Percentiles rank a stretch among this genome's conserved stretches.
Evolutionary conservation across 1,140 invertebrate species (phyloP).

Genomic region (Calycopis cecrops): DNA sequence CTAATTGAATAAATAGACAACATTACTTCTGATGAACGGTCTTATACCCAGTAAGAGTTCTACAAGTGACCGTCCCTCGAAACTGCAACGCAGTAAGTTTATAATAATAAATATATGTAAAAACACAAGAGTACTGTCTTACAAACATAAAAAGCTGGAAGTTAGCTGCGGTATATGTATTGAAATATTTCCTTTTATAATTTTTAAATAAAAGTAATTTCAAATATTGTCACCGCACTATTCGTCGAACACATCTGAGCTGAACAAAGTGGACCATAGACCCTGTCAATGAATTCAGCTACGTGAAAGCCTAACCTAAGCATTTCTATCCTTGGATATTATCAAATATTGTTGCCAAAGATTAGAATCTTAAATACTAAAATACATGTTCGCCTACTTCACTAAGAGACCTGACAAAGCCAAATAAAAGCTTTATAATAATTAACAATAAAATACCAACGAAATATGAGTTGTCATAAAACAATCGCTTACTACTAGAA

Average conservation of each 20-base stretch:
- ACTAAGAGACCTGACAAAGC: slow-evolving; percentile 6
- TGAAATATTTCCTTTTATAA: slow-evolving; percentile 56
- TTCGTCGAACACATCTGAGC: slow-evolving; percentile 14
- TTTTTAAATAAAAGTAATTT: slow-evolving; percentile 56
- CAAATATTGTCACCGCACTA: slow-evolving; percentile 36
- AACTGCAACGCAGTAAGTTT: neutral
- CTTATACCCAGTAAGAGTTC: neutral
- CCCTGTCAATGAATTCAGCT: slow-evolving; percentile 47
- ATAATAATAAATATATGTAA: slow-evolving; percentile 41
- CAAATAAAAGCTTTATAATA: slow-evolving; percentile 15
- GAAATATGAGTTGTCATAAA: slow-evolving; percentile 5
- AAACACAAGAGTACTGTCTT: slow-evolving; percentile 6
- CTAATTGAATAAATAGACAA: slow-evolving; percentile 41
- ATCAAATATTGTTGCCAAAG: slow-evolving; percentile 17
- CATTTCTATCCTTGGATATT: slow-evolving; percentile 21
- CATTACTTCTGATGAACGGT: slow-evolving; percentile 14
- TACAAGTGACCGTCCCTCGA: neutral
- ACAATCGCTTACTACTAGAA: neutral
- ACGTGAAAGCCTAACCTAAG: slow-evolving; percentile 21
- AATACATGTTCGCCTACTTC: slow-evolving; percentile 12
- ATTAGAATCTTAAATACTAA: slow-evolving; percentile 14
- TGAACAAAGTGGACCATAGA: slow-evolving; percentile 43
- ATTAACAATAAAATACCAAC: slow-evolving; percentile 16
- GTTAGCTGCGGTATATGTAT: slow-evolving; percentile 11
- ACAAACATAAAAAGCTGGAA: slow-evolving; percentile 4